Evolutionary conservation across 2,888 invertebrate genomes (phyloP).

Genomic region (Sarcophaga subvicina): DNA sequence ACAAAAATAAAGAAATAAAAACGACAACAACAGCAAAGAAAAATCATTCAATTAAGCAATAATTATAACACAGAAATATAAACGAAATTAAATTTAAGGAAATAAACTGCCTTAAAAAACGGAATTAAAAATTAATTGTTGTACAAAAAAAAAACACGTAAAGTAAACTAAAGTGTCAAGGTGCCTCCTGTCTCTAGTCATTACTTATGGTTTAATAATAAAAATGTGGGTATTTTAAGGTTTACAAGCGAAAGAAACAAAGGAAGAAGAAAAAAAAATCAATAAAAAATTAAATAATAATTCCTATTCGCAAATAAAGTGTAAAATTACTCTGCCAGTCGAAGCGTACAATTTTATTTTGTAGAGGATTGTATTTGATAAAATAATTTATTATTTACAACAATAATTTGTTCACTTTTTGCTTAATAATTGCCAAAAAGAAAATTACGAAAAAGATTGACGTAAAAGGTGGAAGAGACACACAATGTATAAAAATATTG

Average conservation of each 20-base stretch:
- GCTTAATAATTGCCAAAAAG: not conserved
- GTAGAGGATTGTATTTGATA: not conserved
- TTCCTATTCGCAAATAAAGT: not conserved
- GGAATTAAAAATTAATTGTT: not conserved
- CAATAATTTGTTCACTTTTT: not conserved
- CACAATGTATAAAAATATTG: constrained; percentile 31
- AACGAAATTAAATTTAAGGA: not conserved
- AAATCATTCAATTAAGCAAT: constrained; percentile 14
- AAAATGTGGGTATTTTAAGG: constrained; percentile 49
- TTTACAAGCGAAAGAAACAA: not conserved
- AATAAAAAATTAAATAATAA: constrained; percentile 29
- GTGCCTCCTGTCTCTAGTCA: constrained; percentile 53
- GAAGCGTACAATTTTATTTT: too few species aligned
- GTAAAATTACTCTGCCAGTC: not conserved
- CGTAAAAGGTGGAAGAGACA: not conserved
- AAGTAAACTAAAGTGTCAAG: constrained; percentile 57
- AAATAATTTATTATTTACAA: not conserved
- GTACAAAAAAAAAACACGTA: constrained; percentile 1
- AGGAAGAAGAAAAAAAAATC: constrained; percentile 32
- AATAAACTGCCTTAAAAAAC: not conserved
- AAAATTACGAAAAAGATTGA: constrained; percentile 4
- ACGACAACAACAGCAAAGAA: not conserved
- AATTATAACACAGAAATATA: not conserved
- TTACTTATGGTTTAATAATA: constrained; percentile 31
- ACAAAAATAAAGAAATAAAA: constrained; percentile 23